Evolutionary conservation across 2,113 vertebrate genomes (phyloP).

Genomic region (Eolophus roseicapilla): DNA sequence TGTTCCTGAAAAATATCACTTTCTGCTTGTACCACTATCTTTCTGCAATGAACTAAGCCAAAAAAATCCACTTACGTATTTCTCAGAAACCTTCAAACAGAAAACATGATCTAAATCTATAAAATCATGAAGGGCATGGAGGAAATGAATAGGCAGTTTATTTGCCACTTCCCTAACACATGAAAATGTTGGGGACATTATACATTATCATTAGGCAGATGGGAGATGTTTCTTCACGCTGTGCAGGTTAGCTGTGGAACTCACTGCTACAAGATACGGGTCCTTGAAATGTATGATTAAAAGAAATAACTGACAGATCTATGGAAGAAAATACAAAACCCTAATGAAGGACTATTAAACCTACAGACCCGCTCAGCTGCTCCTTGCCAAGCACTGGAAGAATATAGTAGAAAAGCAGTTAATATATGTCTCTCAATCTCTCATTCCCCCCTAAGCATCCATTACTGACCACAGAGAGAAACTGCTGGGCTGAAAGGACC

Average conservation of each 20-base stretch:
- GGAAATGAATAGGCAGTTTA: background rate
- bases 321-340: background rate
- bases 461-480: background rate
- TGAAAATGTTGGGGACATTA: background rate
- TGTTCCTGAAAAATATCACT: constrained; percentile 53
- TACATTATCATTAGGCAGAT: background rate
- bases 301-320: background rate
- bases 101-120: background rate
- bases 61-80: constrained; percentile 5
- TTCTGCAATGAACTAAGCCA: constrained; percentile 38
- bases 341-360: background rate
- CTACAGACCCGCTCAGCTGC: background rate
- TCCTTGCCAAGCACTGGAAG: background rate
- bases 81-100: background rate
- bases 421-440: background rate
- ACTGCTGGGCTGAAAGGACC: background rate
- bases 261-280: background rate
- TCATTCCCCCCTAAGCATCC: background rate
- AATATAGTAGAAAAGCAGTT: background rate
- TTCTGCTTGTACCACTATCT: constrained; percentile 43
- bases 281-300: background rate
- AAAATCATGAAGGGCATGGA: background rate
- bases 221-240: background rate
- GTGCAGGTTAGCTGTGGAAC: background rate
- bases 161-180: background rate